These are phyloP conservation scores for Neomorphus geoffroyi DNA, from an alignment of 2,797 vertebrate genomes.

Conservation along the genomic window DNA sequence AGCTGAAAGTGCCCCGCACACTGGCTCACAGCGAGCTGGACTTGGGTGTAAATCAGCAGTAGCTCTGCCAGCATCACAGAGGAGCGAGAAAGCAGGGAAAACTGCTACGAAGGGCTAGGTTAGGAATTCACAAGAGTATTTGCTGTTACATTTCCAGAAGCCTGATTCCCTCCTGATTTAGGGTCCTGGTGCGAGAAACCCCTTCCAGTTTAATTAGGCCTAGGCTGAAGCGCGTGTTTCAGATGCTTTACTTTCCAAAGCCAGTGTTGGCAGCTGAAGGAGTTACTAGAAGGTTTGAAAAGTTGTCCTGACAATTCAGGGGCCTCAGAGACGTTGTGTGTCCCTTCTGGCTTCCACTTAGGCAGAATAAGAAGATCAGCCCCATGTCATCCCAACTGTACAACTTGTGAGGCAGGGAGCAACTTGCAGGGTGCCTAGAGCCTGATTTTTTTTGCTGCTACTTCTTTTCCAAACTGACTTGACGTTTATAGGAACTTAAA, in stretches of 20 bases:
- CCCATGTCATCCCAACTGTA: fast-evolving
- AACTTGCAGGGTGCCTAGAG: neutral
- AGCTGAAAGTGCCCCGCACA: fast-evolving
- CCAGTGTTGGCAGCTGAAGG: fast-evolving
- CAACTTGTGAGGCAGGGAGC: neutral
- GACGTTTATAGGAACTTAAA: neutral
- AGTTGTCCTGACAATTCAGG: neutral
- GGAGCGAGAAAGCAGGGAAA: neutral
- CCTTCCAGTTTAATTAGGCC: fast-evolving
- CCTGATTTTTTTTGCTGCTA: too few species aligned
- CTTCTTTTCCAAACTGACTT: neutral
- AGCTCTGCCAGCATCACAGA: neutral
- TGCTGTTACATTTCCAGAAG: neutral
- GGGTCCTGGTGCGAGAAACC: neutral
- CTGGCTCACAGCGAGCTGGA: fast-evolving
- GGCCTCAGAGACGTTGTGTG: neutral
- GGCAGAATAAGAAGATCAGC: neutral
- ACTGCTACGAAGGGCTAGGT: neutral
- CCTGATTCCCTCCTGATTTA: neutral
- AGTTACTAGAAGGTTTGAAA: neutral
- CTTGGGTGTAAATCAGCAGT: neutral
- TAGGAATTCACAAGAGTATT: fast-evolving
- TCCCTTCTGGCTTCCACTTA: neutral
- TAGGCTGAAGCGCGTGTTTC: fast-evolving
- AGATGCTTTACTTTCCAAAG: neutral